A percentile compares a stretch with the other conserved stretches of the same genome.
Evolutionary conservation across 2,113 vertebrate species (phyloP).

Genomic region (Gadus macrocephalus): DNA sequence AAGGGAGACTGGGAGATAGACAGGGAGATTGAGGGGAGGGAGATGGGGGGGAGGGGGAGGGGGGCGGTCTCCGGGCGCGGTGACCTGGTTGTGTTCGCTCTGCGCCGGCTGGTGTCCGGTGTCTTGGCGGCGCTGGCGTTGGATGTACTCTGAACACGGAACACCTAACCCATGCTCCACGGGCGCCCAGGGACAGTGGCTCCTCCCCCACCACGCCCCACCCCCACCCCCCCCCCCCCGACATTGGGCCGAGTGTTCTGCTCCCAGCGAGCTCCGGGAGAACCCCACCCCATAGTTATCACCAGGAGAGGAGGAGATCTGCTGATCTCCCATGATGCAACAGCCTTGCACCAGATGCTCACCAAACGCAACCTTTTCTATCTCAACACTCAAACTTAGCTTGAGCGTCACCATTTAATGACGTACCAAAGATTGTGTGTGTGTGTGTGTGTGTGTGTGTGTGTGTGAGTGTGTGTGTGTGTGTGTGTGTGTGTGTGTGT

Average conservation of each 20-base stretch:
- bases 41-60: background rate
- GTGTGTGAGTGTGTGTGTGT: too few relatives aligned
- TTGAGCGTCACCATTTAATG: too few relatives aligned
- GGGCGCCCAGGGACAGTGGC: background rate
- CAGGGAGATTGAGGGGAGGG: too few relatives aligned
- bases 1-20: background rate
- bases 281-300: conserved; percentile 28
- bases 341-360: too few relatives aligned
- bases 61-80: background rate
- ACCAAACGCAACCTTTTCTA: too few relatives aligned
- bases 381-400: too few relatives aligned
- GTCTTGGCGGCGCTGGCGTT: conserved; percentile 25
- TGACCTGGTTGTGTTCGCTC: conserved; percentile 46
- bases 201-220: background rate
- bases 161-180: conserved; percentile 16
- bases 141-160: conserved; percentile 15
- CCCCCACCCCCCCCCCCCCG: background rate
- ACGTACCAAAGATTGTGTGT: too few relatives aligned
- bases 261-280: background rate
- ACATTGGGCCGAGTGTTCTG: conserved; percentile 40
- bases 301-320: background rate
- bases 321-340: too few relatives aligned
- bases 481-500: too few relatives aligned
- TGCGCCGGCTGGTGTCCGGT: conserved; percentile 19
- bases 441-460: too few relatives aligned